A percentile compares a stretch with the other conserved stretches of the same genome.
Evolutionary conservation across 2,113 vertebrate genomes (phyloP).

Genomic region (Eptesicus fuscus): DNA sequence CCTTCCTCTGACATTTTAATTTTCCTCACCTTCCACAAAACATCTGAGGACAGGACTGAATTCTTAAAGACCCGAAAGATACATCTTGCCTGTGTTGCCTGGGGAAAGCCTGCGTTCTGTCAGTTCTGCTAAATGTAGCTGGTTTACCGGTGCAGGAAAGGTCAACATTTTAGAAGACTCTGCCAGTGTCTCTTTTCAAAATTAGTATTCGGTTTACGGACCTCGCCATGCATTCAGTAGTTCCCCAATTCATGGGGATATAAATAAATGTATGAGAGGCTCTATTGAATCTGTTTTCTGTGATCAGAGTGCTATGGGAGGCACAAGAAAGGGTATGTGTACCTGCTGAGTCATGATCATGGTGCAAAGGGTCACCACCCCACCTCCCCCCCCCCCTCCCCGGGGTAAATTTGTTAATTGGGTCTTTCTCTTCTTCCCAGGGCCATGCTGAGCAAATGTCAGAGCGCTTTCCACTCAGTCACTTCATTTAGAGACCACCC

Average conservation of each 20-base stretch:
- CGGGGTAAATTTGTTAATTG: not conserved
- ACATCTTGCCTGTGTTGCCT: not conserved
- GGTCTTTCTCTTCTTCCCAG: not conserved
- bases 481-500: not conserved
- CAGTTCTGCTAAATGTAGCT: not conserved
- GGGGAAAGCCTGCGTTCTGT: not conserved
- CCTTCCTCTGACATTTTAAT: constrained; percentile 43
- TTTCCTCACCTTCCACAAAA: constrained; percentile 15
- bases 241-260: not conserved
- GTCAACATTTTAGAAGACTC: not conserved
- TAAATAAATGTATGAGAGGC: not conserved
- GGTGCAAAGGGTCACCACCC: not conserved
- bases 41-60: not conserved
- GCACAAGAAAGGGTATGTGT: not conserved
- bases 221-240: not conserved
- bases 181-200: not conserved
- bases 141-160: not conserved
- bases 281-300: not conserved
- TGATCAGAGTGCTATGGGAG: not conserved
- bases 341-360: not conserved
- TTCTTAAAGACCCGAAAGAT: not conserved
- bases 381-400: too few species aligned
- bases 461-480: not conserved
- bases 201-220: not conserved
- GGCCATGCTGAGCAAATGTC: not conserved